Percentiles rank a stretch among this genome's conserved stretches.
Conservation (phyloP, 2,113 vertebrate species). For the Tichodroma muraria region DNA sequence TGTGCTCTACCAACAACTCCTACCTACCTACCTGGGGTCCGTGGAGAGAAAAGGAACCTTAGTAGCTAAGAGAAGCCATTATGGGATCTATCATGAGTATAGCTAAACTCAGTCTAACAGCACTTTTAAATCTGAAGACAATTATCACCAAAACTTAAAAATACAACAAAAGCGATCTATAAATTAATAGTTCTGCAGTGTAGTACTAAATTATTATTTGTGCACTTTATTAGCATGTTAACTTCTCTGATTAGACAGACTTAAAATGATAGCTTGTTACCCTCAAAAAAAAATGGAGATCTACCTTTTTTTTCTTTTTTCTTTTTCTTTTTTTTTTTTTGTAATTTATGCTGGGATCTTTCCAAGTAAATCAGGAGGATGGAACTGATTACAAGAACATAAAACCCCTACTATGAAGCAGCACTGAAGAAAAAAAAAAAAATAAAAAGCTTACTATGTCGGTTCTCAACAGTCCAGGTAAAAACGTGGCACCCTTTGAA, state of each 20-base stretch:
- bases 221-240: conserved; percentile 65
- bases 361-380: conserved; percentile 31
- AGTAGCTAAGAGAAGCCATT: conserved; percentile 55
- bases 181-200: conserved; percentile 60
- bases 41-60: conserved; percentile 67
- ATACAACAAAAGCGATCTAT: conserved; percentile 63
- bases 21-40: conserved; percentile 58
- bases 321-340: background rate
- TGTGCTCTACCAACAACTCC: conserved; percentile 46
- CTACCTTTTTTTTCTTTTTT: background rate
- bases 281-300: conserved; percentile 10
- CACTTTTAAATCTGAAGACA: conserved; percentile 71
- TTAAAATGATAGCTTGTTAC: conserved; percentile 46
- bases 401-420: conserved; percentile 45
- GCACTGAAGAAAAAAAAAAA: background rate
- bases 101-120: conserved; percentile 63
- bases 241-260: conserved; percentile 51
- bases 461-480: conserved; percentile 69
- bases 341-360: conserved; percentile 45
- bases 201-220: conserved; percentile 59
- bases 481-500: conserved; percentile 74
- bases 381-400: conserved; percentile 28
- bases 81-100: conserved; percentile 51
- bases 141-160: conserved; percentile 70
- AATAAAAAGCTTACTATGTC: conserved; percentile 49